Evolutionary conservation across 2,113 vertebrate species (phyloP).

Genomic region (Camelus bactrianus): DNA sequence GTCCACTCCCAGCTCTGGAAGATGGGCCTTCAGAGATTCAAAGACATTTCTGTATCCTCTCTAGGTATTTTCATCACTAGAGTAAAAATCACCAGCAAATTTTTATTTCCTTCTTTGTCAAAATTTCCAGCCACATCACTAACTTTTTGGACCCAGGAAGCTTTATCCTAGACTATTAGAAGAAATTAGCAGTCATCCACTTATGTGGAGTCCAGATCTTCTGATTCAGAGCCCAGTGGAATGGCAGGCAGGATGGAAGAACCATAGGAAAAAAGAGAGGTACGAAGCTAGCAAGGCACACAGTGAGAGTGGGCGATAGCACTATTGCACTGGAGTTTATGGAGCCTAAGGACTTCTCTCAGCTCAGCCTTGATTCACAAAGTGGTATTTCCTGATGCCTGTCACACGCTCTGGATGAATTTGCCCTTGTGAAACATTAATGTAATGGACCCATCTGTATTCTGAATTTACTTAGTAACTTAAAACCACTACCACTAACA

Average conservation of each 20-base stretch:
- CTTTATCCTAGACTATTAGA: background rate
- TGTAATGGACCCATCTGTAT: background rate
- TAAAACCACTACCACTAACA: constrained; percentile 1
- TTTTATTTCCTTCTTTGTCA: background rate
- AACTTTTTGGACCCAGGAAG: background rate
- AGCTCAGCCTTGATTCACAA: background rate
- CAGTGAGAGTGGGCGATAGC: too few relatives aligned
- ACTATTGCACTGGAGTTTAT: background rate
- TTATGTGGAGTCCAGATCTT: background rate
- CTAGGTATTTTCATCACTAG: background rate
- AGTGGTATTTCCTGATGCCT: background rate
- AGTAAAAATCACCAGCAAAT: background rate
- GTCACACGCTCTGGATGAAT: background rate
- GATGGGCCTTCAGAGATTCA: background rate
- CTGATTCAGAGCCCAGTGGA: background rate
- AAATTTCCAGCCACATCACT: background rate
- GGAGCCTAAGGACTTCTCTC: background rate
- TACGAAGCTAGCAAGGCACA: background rate
- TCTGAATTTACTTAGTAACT: background rate
- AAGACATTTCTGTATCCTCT: background rate
- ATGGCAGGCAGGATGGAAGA: background rate
- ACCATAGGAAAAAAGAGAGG: background rate
- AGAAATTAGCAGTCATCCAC: background rate
- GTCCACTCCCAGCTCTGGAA: background rate
- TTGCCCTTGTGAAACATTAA: background rate